A percentile compares a stretch with the other conserved stretches of the same genome.
phyloP scores from a whole-genome alignment of 1,140 invertebrate genomes.

The Dreissena rostriformis region DNA sequence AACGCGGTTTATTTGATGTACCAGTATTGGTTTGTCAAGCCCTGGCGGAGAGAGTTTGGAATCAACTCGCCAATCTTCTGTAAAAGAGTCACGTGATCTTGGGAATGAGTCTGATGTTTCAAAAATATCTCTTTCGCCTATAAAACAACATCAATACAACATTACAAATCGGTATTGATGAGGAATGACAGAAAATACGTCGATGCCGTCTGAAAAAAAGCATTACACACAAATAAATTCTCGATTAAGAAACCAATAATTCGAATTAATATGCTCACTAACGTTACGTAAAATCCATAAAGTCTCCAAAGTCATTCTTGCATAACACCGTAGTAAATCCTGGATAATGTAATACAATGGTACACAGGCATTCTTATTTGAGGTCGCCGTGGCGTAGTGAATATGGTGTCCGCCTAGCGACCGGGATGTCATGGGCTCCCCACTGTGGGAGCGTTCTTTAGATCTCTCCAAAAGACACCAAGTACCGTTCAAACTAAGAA shows the following conservation, averaged over 20 bases:
- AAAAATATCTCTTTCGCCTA: constrained; percentile 6
- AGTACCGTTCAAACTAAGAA: too few species aligned
- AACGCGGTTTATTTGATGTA: background rate
- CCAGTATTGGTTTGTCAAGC: constrained; percentile 20
- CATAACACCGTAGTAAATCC: too few species aligned
- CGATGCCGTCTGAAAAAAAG: constrained; percentile 18
- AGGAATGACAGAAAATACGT: constrained; percentile 53
- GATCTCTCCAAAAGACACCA: too few species aligned
- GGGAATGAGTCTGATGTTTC: background rate
- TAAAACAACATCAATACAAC: background rate
- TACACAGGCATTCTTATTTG: too few species aligned
- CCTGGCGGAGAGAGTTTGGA: constrained; percentile 12
- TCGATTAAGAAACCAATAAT: background rate
- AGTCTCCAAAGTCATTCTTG: too few species aligned
- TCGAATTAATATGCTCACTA: background rate
- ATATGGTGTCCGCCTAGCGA: too few species aligned
- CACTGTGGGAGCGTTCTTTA: too few species aligned
- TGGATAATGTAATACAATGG: too few species aligned
- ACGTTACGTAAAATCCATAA: background rate
- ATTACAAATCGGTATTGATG: background rate
- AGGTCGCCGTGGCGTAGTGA: too few species aligned
- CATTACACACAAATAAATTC: background rate
- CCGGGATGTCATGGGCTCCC: too few species aligned
- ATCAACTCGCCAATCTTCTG: constrained; percentile 26
- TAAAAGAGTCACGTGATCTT: background rate